phyloP scores from a whole-genome alignment of 37 sponge, comb jelly and placozoan species.

The Haliclona indistincta region DNA sequence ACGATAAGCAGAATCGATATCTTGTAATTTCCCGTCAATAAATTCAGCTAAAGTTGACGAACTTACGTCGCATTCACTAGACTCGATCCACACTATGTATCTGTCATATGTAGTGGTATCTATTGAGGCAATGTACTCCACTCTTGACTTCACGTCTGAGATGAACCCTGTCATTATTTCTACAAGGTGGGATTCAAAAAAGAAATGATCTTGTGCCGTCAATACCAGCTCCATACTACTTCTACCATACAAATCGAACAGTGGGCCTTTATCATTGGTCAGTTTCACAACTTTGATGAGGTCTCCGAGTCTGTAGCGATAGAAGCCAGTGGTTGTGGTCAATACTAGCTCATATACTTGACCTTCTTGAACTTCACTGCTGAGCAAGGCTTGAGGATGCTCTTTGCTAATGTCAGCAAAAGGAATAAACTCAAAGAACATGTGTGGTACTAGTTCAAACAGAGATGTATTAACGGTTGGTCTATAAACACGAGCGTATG shows the following conservation, averaged over 20 bases:
- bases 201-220: not conserved
- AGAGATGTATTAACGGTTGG: not conserved
- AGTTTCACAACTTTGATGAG: not conserved
- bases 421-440: constrained; percentile 10
- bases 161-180: not conserved
- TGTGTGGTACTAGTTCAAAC: not conserved
- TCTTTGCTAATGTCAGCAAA: not conserved
- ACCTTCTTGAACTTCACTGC: constrained; percentile 1
- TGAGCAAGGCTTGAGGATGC: not conserved
- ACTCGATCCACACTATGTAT: not conserved
- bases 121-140: not conserved
- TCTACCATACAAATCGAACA: constrained; percentile 9
- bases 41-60: not conserved
- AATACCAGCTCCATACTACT: not conserved
- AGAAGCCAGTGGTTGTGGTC: constrained; percentile 1
- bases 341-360: constrained; percentile 1
- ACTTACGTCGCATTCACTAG: not conserved
- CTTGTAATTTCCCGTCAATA: not conserved
- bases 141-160: not conserved
- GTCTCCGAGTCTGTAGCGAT: constrained; percentile 7
- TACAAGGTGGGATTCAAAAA: not conserved
- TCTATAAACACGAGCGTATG: not conserved
- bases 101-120: not conserved
- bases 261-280: not conserved
- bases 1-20: not conserved